phyloP scores from a whole-genome alignment of 2,888 invertebrate species.

The Ormia ochracea region DNA sequence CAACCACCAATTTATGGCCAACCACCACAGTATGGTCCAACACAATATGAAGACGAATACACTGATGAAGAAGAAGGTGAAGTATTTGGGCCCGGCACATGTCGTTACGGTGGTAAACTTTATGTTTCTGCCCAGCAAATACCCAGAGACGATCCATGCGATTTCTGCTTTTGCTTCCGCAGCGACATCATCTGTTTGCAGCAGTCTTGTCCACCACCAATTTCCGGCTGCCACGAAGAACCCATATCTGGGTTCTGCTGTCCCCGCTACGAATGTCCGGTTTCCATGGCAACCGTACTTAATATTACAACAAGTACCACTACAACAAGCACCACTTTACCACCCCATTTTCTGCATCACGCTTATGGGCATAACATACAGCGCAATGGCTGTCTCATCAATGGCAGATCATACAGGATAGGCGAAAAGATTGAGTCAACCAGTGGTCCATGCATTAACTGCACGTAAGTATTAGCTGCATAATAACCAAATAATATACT shows the following conservation, averaged over 20 bases:
- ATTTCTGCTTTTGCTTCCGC: constrained; percentile 97
- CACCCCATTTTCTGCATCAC: constrained; percentile 88
- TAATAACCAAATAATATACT: not conserved
- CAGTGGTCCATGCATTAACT: constrained; percentile 94
- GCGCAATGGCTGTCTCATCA: constrained; percentile 88
- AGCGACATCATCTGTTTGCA: constrained; percentile 96
- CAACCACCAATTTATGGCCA: constrained; percentile 70
- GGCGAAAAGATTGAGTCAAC: constrained; percentile 90
- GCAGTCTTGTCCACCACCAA: constrained; percentile 96
- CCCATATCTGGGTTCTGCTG: constrained; percentile 96
- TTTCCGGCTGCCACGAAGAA: constrained; percentile 93
- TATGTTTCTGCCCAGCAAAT: constrained; percentile 97
- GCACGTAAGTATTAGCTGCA: constrained; percentile 90
- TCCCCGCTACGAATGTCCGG: constrained; percentile 94
- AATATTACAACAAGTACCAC: constrained; percentile 92
- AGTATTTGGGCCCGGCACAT: constrained; percentile 91
- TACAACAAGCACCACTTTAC: constrained; percentile 89
- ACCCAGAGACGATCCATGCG: constrained; percentile 94
- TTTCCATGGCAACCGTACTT: constrained; percentile 88
- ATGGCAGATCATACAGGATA: constrained; percentile 89
- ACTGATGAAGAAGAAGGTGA: constrained; percentile 83
- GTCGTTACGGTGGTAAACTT: constrained; percentile 93
- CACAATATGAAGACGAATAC: constrained; percentile 81
- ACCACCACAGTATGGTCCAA: constrained; percentile 72
- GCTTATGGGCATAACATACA: constrained; percentile 84